Conservation (phyloP, 30 jellyfish, hydroid and myxozoan species). For the Rhopilema esculentum region DNA sequence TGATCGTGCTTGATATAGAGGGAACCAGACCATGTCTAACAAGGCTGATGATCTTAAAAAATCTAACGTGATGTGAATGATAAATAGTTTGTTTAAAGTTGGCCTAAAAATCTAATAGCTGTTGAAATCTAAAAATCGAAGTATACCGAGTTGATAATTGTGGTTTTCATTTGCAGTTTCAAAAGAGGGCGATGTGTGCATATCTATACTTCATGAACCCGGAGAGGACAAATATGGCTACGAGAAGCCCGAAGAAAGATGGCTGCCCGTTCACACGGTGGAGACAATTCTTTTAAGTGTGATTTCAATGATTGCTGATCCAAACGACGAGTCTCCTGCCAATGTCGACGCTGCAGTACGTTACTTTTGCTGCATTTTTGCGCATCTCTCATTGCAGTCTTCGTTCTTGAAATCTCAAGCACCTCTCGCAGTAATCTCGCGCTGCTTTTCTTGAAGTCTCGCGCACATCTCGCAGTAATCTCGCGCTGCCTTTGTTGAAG, state of each 20-base stretch:
- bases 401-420: background rate
- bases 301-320: conserved; percentile 98
- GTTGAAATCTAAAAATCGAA: too few species aligned
- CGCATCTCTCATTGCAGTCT: background rate
- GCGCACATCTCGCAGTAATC: too few species aligned
- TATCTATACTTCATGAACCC: conserved; percentile 98
- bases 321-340: conserved; percentile 99
- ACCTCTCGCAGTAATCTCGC: too few species aligned
- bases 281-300: conserved; percentile 94
- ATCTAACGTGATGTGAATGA: too few species aligned
- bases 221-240: conserved; percentile 99
- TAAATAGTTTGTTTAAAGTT: too few species aligned
- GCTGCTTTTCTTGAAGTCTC: too few species aligned
- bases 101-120: too few species aligned
- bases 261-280: conserved; percentile 99
- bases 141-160: background rate
- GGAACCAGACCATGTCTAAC: too few species aligned
- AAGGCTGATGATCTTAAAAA: too few species aligned
- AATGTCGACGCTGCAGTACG: conserved; percentile 99
- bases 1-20: too few species aligned
- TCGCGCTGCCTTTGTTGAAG: too few species aligned
- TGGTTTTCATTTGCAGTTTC: conserved; percentile 71
- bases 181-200: conserved; percentile 98
- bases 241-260: conserved; percentile 96
- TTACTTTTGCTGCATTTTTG: background rate